phyloP scores from a whole-genome alignment of 2,797 vertebrate species.

The Pagetopsis macropterus region DNA sequence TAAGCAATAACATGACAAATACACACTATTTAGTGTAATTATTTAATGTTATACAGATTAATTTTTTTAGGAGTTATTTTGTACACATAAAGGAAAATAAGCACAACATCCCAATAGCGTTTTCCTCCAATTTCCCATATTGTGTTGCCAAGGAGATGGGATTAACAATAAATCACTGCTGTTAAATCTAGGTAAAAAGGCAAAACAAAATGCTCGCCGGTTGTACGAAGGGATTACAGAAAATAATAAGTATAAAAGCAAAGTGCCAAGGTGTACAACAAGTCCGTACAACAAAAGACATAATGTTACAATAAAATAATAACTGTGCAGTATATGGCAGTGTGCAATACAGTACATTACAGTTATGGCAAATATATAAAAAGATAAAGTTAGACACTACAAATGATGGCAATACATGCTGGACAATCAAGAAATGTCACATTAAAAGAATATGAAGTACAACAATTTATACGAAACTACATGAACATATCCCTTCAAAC shows the following conservation, averaged over 20 bases:
- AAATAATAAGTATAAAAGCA: conserved; percentile 70
- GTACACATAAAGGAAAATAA: conserved; percentile 71
- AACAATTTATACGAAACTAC: conserved; percentile 75
- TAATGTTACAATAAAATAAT: conserved; percentile 69
- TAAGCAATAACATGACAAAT: conserved; percentile 20
- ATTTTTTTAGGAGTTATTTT: conserved; percentile 58
- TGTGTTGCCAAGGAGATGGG: conserved; percentile 55
- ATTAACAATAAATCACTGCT: conserved; percentile 61
- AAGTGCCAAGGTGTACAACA: conserved; percentile 77
- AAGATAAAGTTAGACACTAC: conserved; percentile 75
- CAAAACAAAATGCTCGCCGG: conserved; percentile 64
- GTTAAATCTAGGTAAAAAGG: conserved; percentile 68
- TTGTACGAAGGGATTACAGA: conserved; percentile 68
- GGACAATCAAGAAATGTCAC: conserved; percentile 68
- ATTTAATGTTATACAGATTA: conserved; percentile 79
- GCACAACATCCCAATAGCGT: conserved; percentile 63
- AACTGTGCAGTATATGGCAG: conserved; percentile 76
- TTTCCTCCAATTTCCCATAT: conserved; percentile 59
- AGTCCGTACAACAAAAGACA: conserved; percentile 74
- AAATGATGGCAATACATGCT: conserved; percentile 78
- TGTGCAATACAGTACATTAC: conserved; percentile 82
- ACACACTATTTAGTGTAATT: conserved; percentile 60
- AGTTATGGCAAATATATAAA: conserved; percentile 76
- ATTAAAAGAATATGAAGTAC: conserved; percentile 74
- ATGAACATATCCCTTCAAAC: conserved; percentile 64